phyloP scores from a whole-genome alignment of 2,113 vertebrate species.

The Proteles cristata region DNA sequence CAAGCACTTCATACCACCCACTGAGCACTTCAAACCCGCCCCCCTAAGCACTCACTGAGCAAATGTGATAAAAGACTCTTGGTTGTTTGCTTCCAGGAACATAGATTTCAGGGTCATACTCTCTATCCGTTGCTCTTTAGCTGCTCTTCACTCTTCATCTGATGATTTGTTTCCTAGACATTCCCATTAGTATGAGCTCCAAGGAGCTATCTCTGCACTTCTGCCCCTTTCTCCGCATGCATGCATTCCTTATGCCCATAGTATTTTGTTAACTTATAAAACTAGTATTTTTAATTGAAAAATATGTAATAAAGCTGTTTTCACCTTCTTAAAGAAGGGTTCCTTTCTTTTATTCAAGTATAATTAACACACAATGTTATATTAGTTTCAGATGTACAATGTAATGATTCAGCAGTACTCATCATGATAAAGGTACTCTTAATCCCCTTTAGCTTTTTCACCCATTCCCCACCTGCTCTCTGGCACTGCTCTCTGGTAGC shows the following conservation, averaged over 20 bases:
- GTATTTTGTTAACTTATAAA: background rate
- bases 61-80: constrained; percentile 90
- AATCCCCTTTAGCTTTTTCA: too few relatives aligned
- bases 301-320: too few relatives aligned
- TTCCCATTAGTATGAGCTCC: constrained; percentile 66
- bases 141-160: constrained; percentile 68
- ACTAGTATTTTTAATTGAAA: too few relatives aligned
- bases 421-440: too few relatives aligned
- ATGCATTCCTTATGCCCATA: background rate
- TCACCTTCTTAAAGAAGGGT: too few relatives aligned
- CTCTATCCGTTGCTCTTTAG: constrained; percentile 76
- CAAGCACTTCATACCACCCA: constrained; percentile 84
- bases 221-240: constrained; percentile 88
- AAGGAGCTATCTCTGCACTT: constrained; percentile 77
- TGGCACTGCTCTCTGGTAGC: too few relatives aligned
- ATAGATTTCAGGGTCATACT: constrained; percentile 68
- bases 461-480: too few relatives aligned
- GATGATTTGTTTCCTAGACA: constrained; percentile 57
- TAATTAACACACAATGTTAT: too few relatives aligned
- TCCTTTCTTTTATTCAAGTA: too few relatives aligned
- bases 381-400: too few relatives aligned
- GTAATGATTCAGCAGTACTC: too few relatives aligned
- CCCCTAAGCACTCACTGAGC: constrained; percentile 92
- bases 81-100: constrained; percentile 81
- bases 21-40: constrained; percentile 79